These are phyloP conservation scores for Cephalotes varians DNA, from an alignment of 2,888 invertebrate genomes.

Conservation along the genomic window DNA sequence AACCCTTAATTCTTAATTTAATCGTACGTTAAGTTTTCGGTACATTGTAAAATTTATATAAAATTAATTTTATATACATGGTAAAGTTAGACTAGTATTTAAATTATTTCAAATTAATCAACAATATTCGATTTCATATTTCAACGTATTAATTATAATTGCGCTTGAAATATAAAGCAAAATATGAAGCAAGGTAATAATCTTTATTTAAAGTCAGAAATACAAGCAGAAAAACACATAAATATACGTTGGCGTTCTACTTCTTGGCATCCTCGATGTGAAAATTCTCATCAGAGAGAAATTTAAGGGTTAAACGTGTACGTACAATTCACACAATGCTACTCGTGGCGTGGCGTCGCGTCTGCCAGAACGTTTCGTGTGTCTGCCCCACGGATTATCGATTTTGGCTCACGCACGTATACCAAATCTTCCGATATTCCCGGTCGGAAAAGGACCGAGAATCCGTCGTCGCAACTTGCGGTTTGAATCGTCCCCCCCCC, in stretches of 20 bases:
- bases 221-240: not conserved
- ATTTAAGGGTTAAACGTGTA: constrained; percentile 22
- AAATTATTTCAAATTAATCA: not conserved
- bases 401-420: constrained; percentile 68
- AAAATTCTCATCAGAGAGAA: constrained; percentile 16
- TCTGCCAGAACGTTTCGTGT: constrained; percentile 64
- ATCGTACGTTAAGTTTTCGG: not conserved
- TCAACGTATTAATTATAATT: not conserved
- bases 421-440: constrained; percentile 67
- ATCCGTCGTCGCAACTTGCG: constrained; percentile 27
- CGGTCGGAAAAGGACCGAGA: constrained; percentile 66
- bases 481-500: not conserved
- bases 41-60: not conserved
- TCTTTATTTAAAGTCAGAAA: constrained; percentile 12
- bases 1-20: not conserved
- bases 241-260: not conserved
- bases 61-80: not conserved
- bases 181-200: not conserved
- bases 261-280: not conserved
- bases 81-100: not conserved
- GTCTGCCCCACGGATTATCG: constrained; percentile 69
- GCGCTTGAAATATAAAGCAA: not conserved
- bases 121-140: not conserved
- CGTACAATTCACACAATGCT: constrained; percentile 8
- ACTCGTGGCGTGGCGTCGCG: constrained; percentile 35